phyloP scores from a whole-genome alignment of 2,888 invertebrate species.

The Scaptomyza polygonia region DNA sequence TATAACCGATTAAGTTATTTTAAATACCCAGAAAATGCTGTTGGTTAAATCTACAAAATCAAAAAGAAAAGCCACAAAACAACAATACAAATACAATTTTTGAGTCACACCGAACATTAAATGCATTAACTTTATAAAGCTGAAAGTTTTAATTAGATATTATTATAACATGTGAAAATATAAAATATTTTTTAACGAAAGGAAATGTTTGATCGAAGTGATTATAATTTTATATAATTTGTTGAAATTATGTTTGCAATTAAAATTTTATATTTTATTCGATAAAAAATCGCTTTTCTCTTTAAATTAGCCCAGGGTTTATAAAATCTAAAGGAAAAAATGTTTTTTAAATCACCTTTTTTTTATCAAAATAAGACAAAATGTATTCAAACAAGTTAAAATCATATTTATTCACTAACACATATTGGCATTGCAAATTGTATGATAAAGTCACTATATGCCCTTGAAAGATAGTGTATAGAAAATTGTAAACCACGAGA shows the following conservation, averaged over 20 bases:
- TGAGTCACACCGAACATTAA: not conserved
- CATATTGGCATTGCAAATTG: not conserved
- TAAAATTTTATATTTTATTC: too few species aligned
- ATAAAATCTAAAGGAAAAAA: too few species aligned
- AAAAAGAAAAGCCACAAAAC: slow-evolving; percentile 18
- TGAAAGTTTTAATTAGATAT: too few species aligned
- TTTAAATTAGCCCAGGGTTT: too few species aligned
- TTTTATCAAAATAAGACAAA: too few species aligned
- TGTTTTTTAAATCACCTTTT: not conserved
- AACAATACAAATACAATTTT: not conserved
- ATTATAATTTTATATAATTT: too few species aligned
- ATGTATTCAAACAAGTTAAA: not conserved
- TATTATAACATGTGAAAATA: too few species aligned
- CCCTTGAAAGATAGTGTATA: slow-evolving; percentile 20
- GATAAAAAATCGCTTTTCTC: too few species aligned
- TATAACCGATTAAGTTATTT: slow-evolving; percentile 32
- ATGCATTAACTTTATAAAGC: slow-evolving; percentile 6
- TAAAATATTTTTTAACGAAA: too few species aligned
- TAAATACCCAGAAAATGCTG: slow-evolving; percentile 5
- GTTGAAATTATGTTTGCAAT: too few species aligned
- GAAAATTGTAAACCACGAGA: slow-evolving; percentile 20
- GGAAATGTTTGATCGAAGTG: too few species aligned
- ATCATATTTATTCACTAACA: not conserved
- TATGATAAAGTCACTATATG: not conserved
- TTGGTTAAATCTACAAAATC: slow-evolving; percentile 14